phyloP scores from a whole-genome alignment of 2,113 vertebrate genomes.

The Pomatorhinus ruficollis region DNA sequence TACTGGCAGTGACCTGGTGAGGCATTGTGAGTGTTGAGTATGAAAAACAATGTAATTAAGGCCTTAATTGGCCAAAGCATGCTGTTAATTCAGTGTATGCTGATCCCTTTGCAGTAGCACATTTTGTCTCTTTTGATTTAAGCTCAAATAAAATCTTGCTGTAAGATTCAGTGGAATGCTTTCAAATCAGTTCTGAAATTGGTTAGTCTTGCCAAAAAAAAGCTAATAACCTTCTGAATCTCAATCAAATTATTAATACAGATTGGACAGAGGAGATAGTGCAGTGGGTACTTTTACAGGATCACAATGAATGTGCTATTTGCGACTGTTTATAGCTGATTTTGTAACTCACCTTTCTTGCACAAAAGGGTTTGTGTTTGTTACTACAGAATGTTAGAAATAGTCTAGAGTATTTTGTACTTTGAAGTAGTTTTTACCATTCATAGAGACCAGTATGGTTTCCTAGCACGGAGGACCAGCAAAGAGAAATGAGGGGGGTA shows the following conservation, averaged over 20 bases:
- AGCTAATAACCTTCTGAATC: not conserved
- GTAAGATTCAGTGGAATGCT: not conserved
- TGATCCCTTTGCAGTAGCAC: not conserved
- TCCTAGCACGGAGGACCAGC: not conserved
- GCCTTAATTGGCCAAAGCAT: not conserved
- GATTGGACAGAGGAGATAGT: accelerated
- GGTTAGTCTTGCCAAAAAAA: not conserved
- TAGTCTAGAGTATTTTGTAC: not conserved
- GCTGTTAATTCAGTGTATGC: not conserved
- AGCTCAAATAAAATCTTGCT: not conserved
- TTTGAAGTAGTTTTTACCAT: not conserved
- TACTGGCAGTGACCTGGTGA: not conserved
- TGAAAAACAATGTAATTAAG: not conserved
- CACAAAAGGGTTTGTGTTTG: not conserved
- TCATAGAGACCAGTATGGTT: not conserved
- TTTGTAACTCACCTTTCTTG: not conserved
- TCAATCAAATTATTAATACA: not conserved
- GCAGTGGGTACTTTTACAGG: not conserved
- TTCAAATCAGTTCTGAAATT: not conserved
- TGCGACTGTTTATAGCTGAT: not conserved
- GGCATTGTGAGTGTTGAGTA: not conserved
- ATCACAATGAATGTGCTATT: not conserved
- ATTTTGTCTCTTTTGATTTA: not conserved
- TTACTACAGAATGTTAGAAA: not conserved
- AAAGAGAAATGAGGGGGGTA: not conserved